Percentiles rank a stretch among this genome's conserved stretches.
Conservation (phyloP, 1,140 invertebrate genomes). For the Aphidius gifuensis region DNA sequence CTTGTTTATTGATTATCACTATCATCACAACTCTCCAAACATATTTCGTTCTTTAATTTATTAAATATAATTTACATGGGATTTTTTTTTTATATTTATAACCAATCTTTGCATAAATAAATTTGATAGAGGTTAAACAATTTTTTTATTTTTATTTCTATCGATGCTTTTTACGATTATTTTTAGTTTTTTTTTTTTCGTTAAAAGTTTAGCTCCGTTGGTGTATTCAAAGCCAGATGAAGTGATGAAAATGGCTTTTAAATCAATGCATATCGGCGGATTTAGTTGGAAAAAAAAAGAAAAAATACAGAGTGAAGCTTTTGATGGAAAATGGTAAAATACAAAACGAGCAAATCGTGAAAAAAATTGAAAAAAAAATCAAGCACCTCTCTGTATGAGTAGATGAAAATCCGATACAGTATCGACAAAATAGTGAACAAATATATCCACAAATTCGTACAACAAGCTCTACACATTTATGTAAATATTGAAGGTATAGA, state of each 20-base stretch:
- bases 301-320: neutral
- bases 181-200: no score
- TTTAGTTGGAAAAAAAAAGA: no score
- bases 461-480: conserved; percentile 17
- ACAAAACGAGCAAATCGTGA: neutral
- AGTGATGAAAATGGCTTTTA: conserved; percentile 2
- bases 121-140: no score
- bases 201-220: no score
- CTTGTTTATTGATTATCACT: conserved; percentile 56
- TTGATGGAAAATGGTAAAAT: neutral
- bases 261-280: conserved; percentile 4
- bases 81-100: neutral
- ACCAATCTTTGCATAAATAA: no score
- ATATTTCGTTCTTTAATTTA: no score
- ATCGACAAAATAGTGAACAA: conserved; percentile 39
- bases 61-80: neutral
- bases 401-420: conserved; percentile 46
- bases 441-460: conserved; percentile 45
- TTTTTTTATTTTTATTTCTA: neutral
- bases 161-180: neutral
- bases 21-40: neutral
- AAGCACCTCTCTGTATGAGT: conserved; percentile 29
- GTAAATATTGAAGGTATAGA: neutral
- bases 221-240: no score
- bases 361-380: neutral